Base-by-base conservation (phyloP, 2,113 vertebrate genomes). In the Eurystomus gularis region DNA sequence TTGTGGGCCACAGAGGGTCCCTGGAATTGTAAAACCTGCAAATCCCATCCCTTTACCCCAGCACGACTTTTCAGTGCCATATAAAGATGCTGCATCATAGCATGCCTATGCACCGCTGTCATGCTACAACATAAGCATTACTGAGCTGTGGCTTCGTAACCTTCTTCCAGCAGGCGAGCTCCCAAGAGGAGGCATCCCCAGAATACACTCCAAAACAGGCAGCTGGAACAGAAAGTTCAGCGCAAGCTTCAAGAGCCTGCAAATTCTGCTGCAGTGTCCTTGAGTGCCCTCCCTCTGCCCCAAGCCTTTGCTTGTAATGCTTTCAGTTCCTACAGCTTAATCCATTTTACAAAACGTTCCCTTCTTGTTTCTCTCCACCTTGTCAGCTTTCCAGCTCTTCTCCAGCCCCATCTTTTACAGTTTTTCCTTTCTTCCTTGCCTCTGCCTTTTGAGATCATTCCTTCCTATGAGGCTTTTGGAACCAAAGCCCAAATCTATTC, bases 191-290 rank as follows among this genome's bases (percentile, higher is more conserved):
- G 90, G 91, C 94, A 96, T 88, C 87, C 93, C 96, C 95, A 87
- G 91, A 85, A 78, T 85, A 39, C 21, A n/a, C 42, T 97, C 87
- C 93, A 91, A 93, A 93, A 85, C 68, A 87, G 93, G 96, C 97
- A 96, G 94, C 49, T 2, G 17, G 95, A 97, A 97, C 94, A 95
- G 62, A 94, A 66, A 97, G 96, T 97, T 97, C 95, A 94, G 84
- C 3, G 8, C 79, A 33, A 86, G 82, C 88, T 40, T 54, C 1
- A 48, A 92, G 94, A 2, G 46, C 78, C 83, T 69, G 88, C 49
- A 78, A 81, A 82, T 71, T 86, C 73, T 73, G 90, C 95, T 94
- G 94, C 96, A 76, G 94, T 95, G 97, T 97, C 97, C 97, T 97
- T 90, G 96, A 79, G 77, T 96, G 96, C 92, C 94, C 95, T 97